Conservation (phyloP, 1,140 invertebrate species). For the Spodoptera frugiperda region DNA sequence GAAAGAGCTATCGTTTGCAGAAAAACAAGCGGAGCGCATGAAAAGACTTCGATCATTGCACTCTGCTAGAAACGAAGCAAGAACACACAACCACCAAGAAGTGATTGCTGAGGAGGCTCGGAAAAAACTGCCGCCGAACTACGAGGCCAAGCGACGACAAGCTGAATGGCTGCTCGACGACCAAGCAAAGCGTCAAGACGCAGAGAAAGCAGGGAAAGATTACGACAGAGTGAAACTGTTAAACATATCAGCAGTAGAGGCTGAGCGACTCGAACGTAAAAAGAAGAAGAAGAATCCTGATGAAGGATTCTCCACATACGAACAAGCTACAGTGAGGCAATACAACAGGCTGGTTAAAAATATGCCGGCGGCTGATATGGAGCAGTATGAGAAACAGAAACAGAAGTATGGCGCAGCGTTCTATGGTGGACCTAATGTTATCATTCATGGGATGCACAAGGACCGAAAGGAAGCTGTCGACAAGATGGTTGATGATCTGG, state of each 20-base stretch:
- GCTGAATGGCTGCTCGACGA: conserved; percentile 98
- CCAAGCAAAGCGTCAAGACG: conserved; percentile 92
- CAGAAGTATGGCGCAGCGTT: conserved; percentile 96
- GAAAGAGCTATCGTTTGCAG: conserved; percentile 81
- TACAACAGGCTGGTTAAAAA: conserved; percentile 96
- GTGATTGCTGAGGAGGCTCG: conserved; percentile 98
- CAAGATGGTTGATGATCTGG: conserved; percentile 97
- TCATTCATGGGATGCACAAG: conserved; percentile 95
- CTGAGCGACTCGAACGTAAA: conserved; percentile 93
- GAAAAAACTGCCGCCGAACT: conserved; percentile 96
- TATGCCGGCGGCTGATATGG: conserved; percentile 95
- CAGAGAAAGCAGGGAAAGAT: conserved; percentile 92
- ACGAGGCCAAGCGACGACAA: conserved; percentile 95
- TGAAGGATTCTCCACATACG: conserved; percentile 96
- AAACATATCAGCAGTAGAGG: conserved; percentile 96
- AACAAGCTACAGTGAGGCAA: conserved; percentile 95
- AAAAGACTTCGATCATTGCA: conserved; percentile 91
- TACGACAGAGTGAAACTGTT: conserved; percentile 96
- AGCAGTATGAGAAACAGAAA: conserved; percentile 95
- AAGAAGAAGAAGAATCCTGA: conserved; percentile 96
- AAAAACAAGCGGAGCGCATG: conserved; percentile 90
- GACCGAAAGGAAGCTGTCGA: conserved; percentile 96
- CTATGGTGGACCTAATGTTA: conserved; percentile 96
- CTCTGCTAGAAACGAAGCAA: conserved; percentile 95
- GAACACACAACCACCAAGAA: conserved; percentile 97